Evolutionary conservation across 2,888 invertebrate genomes (phyloP).

Genomic region (Mongoloraphidia duomilia): DNA sequence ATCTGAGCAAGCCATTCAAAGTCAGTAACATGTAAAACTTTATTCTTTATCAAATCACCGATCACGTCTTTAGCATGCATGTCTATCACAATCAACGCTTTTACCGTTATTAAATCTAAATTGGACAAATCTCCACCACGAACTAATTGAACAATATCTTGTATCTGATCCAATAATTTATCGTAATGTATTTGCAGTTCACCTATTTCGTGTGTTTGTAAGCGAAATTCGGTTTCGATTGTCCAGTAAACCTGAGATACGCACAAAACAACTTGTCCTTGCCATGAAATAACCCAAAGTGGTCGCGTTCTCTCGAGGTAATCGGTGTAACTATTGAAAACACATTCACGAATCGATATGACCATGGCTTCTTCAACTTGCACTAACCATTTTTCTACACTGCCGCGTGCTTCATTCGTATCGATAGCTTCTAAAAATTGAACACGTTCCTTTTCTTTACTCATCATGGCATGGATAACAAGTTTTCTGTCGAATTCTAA

Average conservation of each 20-base stretch:
- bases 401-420: conserved; percentile 59
- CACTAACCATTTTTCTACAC: conserved; percentile 77
- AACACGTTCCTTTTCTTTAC: conserved; percentile 60
- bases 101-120: conserved; percentile 59
- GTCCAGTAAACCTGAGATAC: conserved; percentile 77
- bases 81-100: conserved; percentile 70
- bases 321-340: conserved; percentile 47
- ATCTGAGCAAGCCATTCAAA: conserved; percentile 78
- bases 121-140: conserved; percentile 53
- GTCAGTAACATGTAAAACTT: conserved; percentile 55
- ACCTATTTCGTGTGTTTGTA: conserved; percentile 40
- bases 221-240: conserved; percentile 53
- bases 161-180: conserved; percentile 45
- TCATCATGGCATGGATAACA: conserved; percentile 64
- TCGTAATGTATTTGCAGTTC: conserved; percentile 41
- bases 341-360: conserved; percentile 52
- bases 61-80: conserved; percentile 77
- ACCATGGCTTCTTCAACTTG: conserved; percentile 75
- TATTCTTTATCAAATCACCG: conserved; percentile 44
- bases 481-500: conserved; percentile 55
- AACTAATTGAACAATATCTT: conserved; percentile 60
- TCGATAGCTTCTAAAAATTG: conserved; percentile 44
- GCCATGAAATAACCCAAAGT: conserved; percentile 64
- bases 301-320: conserved; percentile 42
- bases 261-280: conserved; percentile 69